These are phyloP conservation scores for Eupithecia subfuscata DNA, from an alignment of 2,888 invertebrate genomes.

Conservation along the genomic window DNA sequence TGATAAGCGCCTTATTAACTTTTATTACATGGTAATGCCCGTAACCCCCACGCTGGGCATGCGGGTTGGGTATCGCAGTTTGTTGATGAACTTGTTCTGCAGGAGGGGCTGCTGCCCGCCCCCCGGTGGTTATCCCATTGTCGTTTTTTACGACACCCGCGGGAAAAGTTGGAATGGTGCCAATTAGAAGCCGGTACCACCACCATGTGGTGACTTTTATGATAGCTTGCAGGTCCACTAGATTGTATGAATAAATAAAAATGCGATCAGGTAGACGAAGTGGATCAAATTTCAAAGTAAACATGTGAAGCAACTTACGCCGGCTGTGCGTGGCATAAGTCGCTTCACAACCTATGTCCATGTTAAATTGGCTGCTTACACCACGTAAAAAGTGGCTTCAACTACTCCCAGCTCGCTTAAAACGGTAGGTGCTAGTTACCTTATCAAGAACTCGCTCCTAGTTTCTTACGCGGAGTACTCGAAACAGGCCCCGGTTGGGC, in stretches of 20 bases:
- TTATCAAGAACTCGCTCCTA: background rate
- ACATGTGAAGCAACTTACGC: conserved; percentile 15
- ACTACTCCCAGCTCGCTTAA: conserved; percentile 2
- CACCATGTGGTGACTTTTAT: too few species aligned
- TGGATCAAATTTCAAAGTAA: background rate
- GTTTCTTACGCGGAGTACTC: background rate
- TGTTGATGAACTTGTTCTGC: background rate
- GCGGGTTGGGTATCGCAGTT: background rate
- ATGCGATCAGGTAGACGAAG: background rate
- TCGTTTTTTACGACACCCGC: background rate
- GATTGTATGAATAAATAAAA: background rate
- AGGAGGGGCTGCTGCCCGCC: background rate
- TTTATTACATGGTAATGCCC: background rate
- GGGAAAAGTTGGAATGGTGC: background rate
- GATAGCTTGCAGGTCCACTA: background rate
- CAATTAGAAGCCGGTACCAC: too few species aligned
- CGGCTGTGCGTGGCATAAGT: background rate
- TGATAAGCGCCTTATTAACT: background rate
- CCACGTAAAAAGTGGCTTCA: conserved; percentile 20
- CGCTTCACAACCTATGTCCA: background rate
- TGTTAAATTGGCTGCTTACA: conserved; percentile 3
- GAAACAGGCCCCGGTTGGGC: background rate
- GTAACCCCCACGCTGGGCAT: background rate
- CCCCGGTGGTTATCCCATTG: background rate
- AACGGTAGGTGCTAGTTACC: conserved; percentile 21